Base-by-base conservation (phyloP, 2,113 vertebrate genomes). In the Sorex araneus region DNA sequence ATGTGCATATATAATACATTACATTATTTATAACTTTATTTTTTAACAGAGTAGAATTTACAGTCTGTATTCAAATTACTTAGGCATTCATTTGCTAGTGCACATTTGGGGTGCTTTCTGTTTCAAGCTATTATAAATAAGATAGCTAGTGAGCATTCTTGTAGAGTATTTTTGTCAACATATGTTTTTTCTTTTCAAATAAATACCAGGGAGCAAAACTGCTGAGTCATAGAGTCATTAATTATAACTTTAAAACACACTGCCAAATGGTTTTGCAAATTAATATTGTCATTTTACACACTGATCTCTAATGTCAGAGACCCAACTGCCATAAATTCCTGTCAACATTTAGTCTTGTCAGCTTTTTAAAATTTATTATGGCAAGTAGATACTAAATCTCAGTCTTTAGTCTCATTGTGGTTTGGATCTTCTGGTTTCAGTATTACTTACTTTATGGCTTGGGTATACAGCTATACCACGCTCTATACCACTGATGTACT, bases 361-460 rank as follows among this genome's bases (percentile, higher is more conserved):
- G 45, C 3, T 27, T 92, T 93, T 60, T 30, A 73, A 92, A 92
- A 54, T 77, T 60, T 84, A 64, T 40, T 87, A 4, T 87, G 79
- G 50, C 25, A 69, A 82, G 5, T 28, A 34, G 67, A 16, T 64
- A 87, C 11, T 74, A 19, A 28, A 75, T n/a, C 40, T 84, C 27
- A 64, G 27, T 71, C 4, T 45, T 50, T 50, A 50, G 47, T 50
- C 47, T 50, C 13, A 50, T 60, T 60, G 57, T 60, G 18, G 5
- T 60, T 19, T 60, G 54, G 18, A 60, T 60, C 5, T 60, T 21
- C 57, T 21, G 57, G 4, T 60, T 60, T 60, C 18, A 60, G 57
- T 60, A 16, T 21, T 21, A 60, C 21, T 60, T 3, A 60, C 8
- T 23, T 16, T 60, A 60, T 21, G 57, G 57, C 18, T 60, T 60